A percentile compares a stretch with the other conserved stretches of the same genome.
These are phyloP conservation scores for Monoplex corrugatus DNA, from an alignment of 2,888 invertebrate genomes.

Conservation along the genomic window DNA sequence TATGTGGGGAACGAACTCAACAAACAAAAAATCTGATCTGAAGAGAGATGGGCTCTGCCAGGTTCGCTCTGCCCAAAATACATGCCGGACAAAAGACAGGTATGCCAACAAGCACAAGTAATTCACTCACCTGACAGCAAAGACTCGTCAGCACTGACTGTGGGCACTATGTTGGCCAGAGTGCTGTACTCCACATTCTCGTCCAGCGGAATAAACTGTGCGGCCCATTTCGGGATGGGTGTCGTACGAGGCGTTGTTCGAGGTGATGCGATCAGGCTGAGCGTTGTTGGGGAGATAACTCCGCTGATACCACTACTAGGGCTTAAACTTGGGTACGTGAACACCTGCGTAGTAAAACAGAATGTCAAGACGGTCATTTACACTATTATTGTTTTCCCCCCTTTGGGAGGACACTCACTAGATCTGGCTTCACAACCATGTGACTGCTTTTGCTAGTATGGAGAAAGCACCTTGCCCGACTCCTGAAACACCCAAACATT, in stretches of 20 bases:
- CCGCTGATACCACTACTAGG: slow-evolving; percentile 91
- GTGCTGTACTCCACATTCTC: slow-evolving; percentile 91
- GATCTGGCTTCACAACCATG: too few relatives aligned
- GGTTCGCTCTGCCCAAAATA: too few relatives aligned
- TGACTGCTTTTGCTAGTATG: too few relatives aligned
- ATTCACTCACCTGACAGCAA: slow-evolving; percentile 84
- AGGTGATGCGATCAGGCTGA: slow-evolving; percentile 90
- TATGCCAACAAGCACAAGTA: not conserved
- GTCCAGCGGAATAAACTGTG: slow-evolving; percentile 92
- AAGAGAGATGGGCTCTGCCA: not conserved
- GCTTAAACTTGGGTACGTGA: slow-evolving; percentile 93
- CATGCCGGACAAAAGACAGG: too few relatives aligned
- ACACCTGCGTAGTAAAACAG: slow-evolving; percentile 87
- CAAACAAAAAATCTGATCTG: too few relatives aligned
- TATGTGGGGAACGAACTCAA: too few relatives aligned
- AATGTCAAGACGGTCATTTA: too few relatives aligned
- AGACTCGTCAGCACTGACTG: slow-evolving; percentile 83
- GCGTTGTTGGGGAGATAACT: slow-evolving; percentile 93
- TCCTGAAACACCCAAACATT: too few relatives aligned
- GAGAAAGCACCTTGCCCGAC: too few relatives aligned
- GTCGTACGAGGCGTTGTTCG: slow-evolving; percentile 83
- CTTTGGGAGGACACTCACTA: too few relatives aligned
- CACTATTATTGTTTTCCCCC: too few relatives aligned
- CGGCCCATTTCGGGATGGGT: slow-evolving; percentile 89
- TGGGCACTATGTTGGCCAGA: slow-evolving; percentile 88